These are phyloP conservation scores for Eilema depressum DNA, from an alignment of 2,888 invertebrate species.

Conservation along the genomic window DNA sequence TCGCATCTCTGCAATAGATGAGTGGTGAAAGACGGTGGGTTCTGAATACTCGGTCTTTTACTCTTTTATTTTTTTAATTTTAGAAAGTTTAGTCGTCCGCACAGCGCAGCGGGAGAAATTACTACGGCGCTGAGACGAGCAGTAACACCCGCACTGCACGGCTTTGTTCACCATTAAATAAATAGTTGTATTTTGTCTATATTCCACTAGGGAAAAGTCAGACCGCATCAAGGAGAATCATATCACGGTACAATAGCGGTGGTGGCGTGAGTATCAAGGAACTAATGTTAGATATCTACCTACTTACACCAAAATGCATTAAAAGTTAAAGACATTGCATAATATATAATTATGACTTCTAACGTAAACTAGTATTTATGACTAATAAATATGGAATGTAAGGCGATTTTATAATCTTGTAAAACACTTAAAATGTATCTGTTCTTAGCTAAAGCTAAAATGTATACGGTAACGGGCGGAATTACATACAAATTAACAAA, in stretches of 20 bases:
- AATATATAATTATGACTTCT: slow-evolving; percentile 60
- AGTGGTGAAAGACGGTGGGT: slow-evolving; percentile 83
- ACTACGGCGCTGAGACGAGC: slow-evolving; percentile 65
- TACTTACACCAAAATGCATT: slow-evolving; percentile 63
- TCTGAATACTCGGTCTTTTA: slow-evolving; percentile 82
- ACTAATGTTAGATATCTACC: slow-evolving; percentile 60
- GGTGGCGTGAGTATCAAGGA: slow-evolving; percentile 42
- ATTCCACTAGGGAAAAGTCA: slow-evolving; percentile 26
- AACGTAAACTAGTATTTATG: slow-evolving; percentile 64
- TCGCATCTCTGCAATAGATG: slow-evolving; percentile 78
- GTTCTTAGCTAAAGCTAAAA: slow-evolving; percentile 79
- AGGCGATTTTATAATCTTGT: slow-evolving; percentile 61
- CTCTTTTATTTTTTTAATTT: slow-evolving; percentile 81
- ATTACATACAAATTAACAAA: slow-evolving; percentile 85
- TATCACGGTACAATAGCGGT: slow-evolving; percentile 7
- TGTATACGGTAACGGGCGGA: slow-evolving; percentile 86
- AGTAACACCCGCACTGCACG: slow-evolving; percentile 76
- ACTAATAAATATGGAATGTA: slow-evolving; percentile 71
- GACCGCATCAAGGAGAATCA: slow-evolving; percentile 11
- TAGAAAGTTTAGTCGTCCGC: slow-evolving; percentile 84
- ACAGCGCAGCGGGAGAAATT: slow-evolving; percentile 80
- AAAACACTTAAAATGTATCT: slow-evolving; percentile 66
- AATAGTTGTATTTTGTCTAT: slow-evolving; percentile 56
- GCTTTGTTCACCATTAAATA: slow-evolving; percentile 69
- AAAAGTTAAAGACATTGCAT: slow-evolving; percentile 61